phyloP scores from a whole-genome alignment of 2,797 vertebrate genomes.

The Premnoplex brunnescens region DNA sequence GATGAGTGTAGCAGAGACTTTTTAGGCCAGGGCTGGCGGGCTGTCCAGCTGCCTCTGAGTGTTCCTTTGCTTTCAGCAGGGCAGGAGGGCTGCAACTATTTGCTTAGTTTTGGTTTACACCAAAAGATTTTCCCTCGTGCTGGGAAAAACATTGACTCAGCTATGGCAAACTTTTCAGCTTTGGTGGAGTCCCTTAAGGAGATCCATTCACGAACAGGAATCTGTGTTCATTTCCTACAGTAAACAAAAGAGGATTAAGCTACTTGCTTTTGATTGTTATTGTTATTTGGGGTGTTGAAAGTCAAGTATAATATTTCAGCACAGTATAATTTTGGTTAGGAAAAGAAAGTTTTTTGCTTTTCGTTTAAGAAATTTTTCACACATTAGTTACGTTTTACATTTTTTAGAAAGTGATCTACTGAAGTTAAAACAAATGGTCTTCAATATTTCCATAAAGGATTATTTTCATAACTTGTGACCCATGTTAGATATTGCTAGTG shows the following conservation, averaged over 20 bases:
- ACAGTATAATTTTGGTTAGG: neutral
- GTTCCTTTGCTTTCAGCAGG: neutral
- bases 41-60: neutral
- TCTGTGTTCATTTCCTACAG: constrained; percentile 1
- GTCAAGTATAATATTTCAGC: neutral
- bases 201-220: neutral
- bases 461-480: constrained; percentile 3
- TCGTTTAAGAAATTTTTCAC: neutral
- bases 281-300: neutral
- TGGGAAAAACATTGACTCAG: neutral
- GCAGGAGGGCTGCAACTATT: neutral
- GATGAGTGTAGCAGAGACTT: neutral
- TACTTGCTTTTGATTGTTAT: constrained; percentile 20
- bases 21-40: neutral
- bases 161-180: neutral
- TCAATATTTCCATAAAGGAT: neutral
- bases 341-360: neutral
- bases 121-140: neutral
- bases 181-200: neutral
- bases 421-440: constrained; percentile 24
- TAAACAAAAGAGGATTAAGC: neutral
- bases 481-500: neutral
- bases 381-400: neutral
- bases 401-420: neutral
- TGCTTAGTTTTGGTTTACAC: neutral